A percentile compares a stretch with the other conserved stretches of the same genome.
Conservation (phyloP, 2,113 vertebrate genomes). For the Sorex fumeus region DNA sequence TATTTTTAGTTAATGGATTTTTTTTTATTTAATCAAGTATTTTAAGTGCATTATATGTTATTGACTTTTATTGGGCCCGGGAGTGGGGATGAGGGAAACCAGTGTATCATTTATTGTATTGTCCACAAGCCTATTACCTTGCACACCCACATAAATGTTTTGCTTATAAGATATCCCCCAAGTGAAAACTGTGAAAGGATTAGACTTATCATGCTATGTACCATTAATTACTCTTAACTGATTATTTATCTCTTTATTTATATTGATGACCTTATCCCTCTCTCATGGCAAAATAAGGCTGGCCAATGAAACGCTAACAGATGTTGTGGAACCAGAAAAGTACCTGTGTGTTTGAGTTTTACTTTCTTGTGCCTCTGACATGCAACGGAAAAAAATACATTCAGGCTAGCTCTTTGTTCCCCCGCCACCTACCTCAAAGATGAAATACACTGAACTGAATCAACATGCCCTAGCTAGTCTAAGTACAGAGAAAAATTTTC, state of each 20-base stretch:
- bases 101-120: neutral
- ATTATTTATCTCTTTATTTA: neutral
- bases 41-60: neutral
- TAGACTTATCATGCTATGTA: neutral
- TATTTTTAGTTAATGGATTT: neutral
- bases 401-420: neutral
- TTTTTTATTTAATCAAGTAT: slow-evolving; percentile 23
- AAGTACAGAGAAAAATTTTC: neutral
- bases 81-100: neutral
- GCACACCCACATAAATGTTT: neutral
- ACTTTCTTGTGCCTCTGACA: neutral
- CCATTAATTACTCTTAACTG: neutral
- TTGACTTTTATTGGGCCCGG: neutral
- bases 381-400: neutral
- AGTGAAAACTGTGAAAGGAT: slow-evolving; percentile 12
- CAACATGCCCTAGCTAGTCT: neutral
- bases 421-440: neutral
- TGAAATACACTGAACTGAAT: neutral
- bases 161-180: neutral
- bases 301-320: neutral
- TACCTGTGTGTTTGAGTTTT: neutral
- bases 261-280: neutral
- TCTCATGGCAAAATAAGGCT: neutral
- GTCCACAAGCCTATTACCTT: neutral
- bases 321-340: neutral